Base-by-base conservation (phyloP, 2,113 vertebrate species). In the Chlamydotis undulata region DNA sequence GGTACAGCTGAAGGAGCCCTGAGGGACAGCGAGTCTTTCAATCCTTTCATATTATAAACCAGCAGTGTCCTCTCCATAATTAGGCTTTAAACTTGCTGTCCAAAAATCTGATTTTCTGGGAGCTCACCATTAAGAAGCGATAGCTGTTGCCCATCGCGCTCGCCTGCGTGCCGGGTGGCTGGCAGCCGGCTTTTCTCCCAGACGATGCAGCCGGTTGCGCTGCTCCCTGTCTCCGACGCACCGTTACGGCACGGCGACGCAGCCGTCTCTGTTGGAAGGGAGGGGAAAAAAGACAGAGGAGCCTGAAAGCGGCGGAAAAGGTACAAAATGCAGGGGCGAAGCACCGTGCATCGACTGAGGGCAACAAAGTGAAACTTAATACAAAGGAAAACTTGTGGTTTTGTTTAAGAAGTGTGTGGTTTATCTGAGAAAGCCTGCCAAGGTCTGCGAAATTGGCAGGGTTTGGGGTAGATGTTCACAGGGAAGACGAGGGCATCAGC, bases 1-100 rank as follows among this genome's bases (percentile, higher is more conserved):
- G 49, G 57, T 70, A 39, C 26, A 80, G 85, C 74, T 70, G 87
- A 41, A 53, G 57, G 95, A 87, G 95, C 60, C 97, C 59, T 8
- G 4, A 60, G 84, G 92, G 65, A 88, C 65, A 33, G 37, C 71
- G 8, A 31, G 50, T 68, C 78, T 73, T 75, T 87, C 75, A 11
- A 4, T 60, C 31, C 90, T 87, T 80, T 70, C 45, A 52, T 89
- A 15, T 35, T 37, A 21, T 9, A 26, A 18, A 37, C 6, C 83
- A 37, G 69, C 76, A 9, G 31, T 0, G 19, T 13, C 67, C 26
- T 61, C 80, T 65, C 64, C 14, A 1, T 5, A 19, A 50, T 9
- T 3, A 6, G n/a, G 9, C 11, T 17, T 11, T 24, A 43, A 31
- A 59, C 6, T 1, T 49, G 16, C 49, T 43, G 31, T 9, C 41